Percentiles rank a stretch among this genome's conserved stretches.
phyloP scores from a whole-genome alignment of 2,888 invertebrate genomes.

The Drosophila atroscutellata region DNA sequence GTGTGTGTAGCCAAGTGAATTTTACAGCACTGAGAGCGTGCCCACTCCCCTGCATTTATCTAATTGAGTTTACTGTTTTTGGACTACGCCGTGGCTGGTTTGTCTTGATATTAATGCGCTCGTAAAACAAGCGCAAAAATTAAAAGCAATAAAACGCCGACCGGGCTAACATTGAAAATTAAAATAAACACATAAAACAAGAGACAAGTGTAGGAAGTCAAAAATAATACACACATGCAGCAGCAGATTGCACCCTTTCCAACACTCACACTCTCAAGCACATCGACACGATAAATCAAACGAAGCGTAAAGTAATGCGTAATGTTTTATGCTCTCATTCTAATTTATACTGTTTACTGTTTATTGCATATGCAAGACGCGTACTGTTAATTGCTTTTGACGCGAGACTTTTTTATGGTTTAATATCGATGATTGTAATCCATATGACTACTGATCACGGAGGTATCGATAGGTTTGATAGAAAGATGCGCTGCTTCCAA shows the following conservation, averaged over 20 bases:
- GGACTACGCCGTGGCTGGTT: conserved; percentile 42
- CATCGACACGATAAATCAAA: conserved; percentile 65
- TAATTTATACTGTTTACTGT: conserved; percentile 58
- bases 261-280: neutral
- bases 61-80: conserved; percentile 69
- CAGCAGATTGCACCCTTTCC: neutral
- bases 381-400: conserved; percentile 46
- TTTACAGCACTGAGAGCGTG: conserved; percentile 47
- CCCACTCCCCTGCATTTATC: conserved; percentile 53
- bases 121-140: conserved; percentile 78
- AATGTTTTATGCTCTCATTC: conserved; percentile 47
- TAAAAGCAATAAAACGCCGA: conserved; percentile 68
- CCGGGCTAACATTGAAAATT: conserved; percentile 70
- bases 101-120: conserved; percentile 77
- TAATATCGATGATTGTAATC: neutral
- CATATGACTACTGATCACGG: neutral
- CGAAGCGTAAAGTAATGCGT: conserved; percentile 64
- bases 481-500: no score
- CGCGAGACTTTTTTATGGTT: neutral
- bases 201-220: conserved; percentile 59
- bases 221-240: conserved; percentile 36
- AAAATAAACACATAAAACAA: conserved; percentile 73
- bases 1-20: conserved; percentile 64
- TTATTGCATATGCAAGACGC: conserved; percentile 48
- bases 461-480: neutral